These are phyloP conservation scores for Crax fasciolata DNA, from an alignment of 2,797 vertebrate genomes.

Conservation along the genomic window DNA sequence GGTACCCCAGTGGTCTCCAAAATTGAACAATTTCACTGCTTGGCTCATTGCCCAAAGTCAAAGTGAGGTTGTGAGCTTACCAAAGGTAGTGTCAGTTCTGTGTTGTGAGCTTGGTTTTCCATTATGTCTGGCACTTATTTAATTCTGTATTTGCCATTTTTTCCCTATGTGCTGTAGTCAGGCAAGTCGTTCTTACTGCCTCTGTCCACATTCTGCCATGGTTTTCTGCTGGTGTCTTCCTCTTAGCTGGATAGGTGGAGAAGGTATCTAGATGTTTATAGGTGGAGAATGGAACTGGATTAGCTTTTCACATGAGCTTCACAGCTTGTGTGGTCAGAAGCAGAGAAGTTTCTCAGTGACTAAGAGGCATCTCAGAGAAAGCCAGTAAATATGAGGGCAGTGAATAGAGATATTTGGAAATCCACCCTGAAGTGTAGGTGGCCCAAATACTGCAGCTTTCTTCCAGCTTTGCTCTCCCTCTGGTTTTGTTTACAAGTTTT, in stretches of 20 bases:
- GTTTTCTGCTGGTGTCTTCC: neutral
- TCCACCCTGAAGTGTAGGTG: neutral
- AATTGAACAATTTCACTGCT: neutral
- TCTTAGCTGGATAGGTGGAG: neutral
- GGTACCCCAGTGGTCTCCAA: neutral
- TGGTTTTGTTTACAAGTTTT: conserved; percentile 21
- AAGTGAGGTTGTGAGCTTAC: neutral
- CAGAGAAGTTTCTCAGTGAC: neutral
- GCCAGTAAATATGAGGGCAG: neutral
- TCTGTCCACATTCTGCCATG: neutral
- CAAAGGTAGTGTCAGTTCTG: neutral
- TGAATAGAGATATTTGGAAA: neutral
- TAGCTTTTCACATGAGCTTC: neutral
- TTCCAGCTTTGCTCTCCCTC: neutral
- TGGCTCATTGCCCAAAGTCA: neutral
- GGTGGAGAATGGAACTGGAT: neutral
- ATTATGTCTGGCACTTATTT: neutral
- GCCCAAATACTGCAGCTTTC: neutral
- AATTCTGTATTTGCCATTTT: neutral
- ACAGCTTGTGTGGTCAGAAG: neutral
- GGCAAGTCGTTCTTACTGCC: neutral
- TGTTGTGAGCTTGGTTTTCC: neutral
- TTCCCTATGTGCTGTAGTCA: neutral
- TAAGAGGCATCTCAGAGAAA: neutral
- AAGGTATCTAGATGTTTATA: neutral